Base-by-base conservation (phyloP, 1,140 invertebrate genomes). In the Pinna nobilis region DNA sequence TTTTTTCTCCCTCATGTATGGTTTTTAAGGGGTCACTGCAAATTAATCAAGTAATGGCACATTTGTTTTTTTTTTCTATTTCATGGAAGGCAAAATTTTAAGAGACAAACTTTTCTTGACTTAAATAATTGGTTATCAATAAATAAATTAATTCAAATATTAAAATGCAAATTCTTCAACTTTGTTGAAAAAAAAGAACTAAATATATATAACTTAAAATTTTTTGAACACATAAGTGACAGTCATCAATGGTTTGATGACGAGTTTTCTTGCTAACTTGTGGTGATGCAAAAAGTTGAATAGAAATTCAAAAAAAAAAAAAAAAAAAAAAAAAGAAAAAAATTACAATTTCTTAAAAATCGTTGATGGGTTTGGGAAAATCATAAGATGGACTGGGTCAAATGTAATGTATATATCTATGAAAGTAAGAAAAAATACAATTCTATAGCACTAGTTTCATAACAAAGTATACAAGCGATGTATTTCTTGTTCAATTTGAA, bases 61-160 rank as follows among this genome's bases (percentile, higher is more conserved):
- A 15, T n/a, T 20, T 33, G 15, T 7, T 20, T n/a, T 18, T 33
- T 25, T n/a, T n/a, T n/a, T n/a, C 25, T 33, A 9, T 11, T 23
- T 28, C 51, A 35, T 33, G 55, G 55, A 57, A 57, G 55, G 55
- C 55, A 57, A 57, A 25, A 57, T 57, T 35, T n/a, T 35, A 57
- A 35, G 55, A 57, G 55, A 57, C 55, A 57, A 57, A 57, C 30
- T 57, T 57, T 33, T 57, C 37, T 35, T 33, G 37, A 57, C 50
- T 53, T 53, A 53, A 53, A n/a, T n/a, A n/a, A n/a, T n/a, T n/a
- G n/a, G n/a, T n/a, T n/a, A n/a, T n/a, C n/a, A n/a, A n/a, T 57
- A 57, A 53, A 53, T 53, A 53, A 57, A 57, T 57, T 57, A 57
- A 57, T 32, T 57, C 15, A 57, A 57, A 53, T 35, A 57, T 57